Base-by-base conservation (phyloP, 2,888 invertebrate genomes). In the Caenorhabditis sp. region DNA sequence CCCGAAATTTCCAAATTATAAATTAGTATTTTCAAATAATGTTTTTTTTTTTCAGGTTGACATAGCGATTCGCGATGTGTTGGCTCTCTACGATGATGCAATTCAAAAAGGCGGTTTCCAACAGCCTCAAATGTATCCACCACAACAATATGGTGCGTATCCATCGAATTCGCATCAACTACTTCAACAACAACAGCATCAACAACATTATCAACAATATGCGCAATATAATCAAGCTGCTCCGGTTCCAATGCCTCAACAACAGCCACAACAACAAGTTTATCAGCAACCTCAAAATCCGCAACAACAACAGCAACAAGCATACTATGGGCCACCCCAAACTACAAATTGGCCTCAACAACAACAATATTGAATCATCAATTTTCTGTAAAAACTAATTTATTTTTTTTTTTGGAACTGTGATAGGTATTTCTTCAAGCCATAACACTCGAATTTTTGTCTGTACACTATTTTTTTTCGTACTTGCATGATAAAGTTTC, bases 31-130 rank as follows among this genome's bases (percentile, higher is more conserved):
- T 50, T 50, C 12, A 50, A 50, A 50, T 17, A n/a, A 17, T 50
- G 50, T 5, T 5, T 12, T n/a, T 14, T n/a, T 17, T 51, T 66
- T 63, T n/a, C 70, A 84, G 66, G 77, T 87, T 10, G 88, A 88
- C 66, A 76, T 87, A 55, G 84, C 86, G n/a, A 83, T 88, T 59
- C 79, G 88, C 4, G 85, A 88, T 51, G 88, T 87, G 23, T 67
- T 88, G 43, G 84, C 86, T 6, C 62, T 80, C 6, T 88, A 88
- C 60, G 87, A 88, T 70, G 65, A 79, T 17, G 84, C 84, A 24
- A 81, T 87, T 27, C 86, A 85, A 43, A 81, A 83, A 51, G 78
- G 79, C 5, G 76, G 78, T 10, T 77, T 73, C 61, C 81, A 78
- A 27, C 58, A 64, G 19, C 68, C 68, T 50, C 53, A 43, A 51